These are phyloP conservation scores for Hipparchia semele DNA, from an alignment of 2,888 invertebrate genomes.

Conservation along the genomic window DNA sequence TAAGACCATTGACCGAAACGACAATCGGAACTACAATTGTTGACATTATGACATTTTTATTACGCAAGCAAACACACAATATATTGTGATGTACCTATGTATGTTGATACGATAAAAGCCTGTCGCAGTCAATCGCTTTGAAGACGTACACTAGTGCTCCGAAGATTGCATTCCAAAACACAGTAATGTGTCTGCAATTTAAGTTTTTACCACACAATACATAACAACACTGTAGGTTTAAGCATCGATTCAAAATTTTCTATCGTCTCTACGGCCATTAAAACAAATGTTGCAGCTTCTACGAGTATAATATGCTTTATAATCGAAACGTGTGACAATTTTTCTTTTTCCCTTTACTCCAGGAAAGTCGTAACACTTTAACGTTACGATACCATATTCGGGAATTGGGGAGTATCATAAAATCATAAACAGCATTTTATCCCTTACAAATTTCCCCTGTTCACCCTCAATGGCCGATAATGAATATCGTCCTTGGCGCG, in stretches of 20 bases:
- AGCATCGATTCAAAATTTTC: slow-evolving; percentile 15
- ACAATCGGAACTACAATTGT: too few relatives aligned
- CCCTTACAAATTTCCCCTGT: slow-evolving; percentile 61
- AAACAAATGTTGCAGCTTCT: slow-evolving; percentile 61
- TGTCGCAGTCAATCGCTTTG: too few relatives aligned
- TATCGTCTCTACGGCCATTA: slow-evolving; percentile 40
- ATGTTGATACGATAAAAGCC: too few relatives aligned
- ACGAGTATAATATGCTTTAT: slow-evolving; percentile 46
- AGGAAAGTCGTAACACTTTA: slow-evolving; percentile 65
- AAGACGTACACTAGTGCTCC: too few relatives aligned
- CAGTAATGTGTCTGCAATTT: background rate
- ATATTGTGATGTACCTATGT: too few relatives aligned
- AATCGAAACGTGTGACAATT: slow-evolving; percentile 54
- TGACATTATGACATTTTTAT: too few relatives aligned
- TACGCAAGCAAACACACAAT: too few relatives aligned
- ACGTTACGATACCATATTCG: slow-evolving; percentile 72
- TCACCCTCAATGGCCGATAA: slow-evolving; percentile 59
- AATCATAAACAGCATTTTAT: slow-evolving; percentile 73
- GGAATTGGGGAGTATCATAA: slow-evolving; percentile 68
- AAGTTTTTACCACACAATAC: background rate
- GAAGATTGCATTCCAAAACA: background rate
- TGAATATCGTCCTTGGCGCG: slow-evolving; percentile 64
- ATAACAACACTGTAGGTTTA: too few relatives aligned
- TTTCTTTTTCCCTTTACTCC: slow-evolving; percentile 57
- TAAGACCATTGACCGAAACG: too few relatives aligned